Evolutionary conservation across 2,888 invertebrate genomes (phyloP).

Genomic region (Polietes domitor): DNA sequence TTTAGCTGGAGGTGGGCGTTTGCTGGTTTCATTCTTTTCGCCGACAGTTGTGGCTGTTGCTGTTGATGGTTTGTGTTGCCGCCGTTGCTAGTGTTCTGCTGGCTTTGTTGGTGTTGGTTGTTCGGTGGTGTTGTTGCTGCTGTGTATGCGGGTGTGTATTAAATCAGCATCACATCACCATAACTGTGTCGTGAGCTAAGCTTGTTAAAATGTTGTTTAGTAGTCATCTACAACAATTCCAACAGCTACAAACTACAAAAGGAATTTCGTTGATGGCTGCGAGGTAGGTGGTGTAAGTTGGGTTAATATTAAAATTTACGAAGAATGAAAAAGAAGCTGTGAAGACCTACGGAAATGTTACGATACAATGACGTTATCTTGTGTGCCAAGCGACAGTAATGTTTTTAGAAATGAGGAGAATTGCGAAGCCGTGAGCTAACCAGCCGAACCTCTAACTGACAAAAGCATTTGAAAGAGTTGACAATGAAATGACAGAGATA

Average conservation of each 20-base stretch:
- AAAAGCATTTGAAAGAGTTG: no score
- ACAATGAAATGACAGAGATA: no score
- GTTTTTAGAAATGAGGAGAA: no score
- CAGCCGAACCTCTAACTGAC: no score
- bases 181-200: conserved; percentile 59
- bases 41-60: not conserved
- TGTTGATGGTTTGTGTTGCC: not conserved
- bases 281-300: not conserved
- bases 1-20: conserved; percentile 53
- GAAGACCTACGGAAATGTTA: no score
- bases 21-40: conserved; percentile 39
- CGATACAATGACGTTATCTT: no score
- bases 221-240: conserved; percentile 30
- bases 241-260: not conserved
- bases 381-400: no score
- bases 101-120: no score
- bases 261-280: not conserved
- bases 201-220: conserved; percentile 58
- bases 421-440: no score
- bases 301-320: not conserved
- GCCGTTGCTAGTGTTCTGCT: no score
- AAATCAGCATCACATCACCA: conserved; percentile 29
- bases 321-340: no score
- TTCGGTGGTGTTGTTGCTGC: conserved; percentile 29
- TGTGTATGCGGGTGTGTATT: conserved; percentile 55